Conservation (phyloP, 1,140 invertebrate genomes). For the Ladona fulva region DNA sequence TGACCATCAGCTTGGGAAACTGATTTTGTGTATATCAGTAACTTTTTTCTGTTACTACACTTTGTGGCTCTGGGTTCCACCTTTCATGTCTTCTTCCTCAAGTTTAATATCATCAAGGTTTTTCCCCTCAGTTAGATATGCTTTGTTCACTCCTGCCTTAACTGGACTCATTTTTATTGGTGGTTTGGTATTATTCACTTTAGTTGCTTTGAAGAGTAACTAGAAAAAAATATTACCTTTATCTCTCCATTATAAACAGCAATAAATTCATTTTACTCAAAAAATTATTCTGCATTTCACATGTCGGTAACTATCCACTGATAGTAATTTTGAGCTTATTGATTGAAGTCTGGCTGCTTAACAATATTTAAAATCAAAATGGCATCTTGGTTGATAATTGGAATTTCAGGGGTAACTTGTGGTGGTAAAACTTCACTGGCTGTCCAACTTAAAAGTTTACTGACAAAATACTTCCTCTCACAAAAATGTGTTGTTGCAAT, state of each 20-base stretch:
- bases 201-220: constrained; percentile 28
- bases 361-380: constrained; percentile 14
- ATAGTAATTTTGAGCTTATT: no score
- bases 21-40: constrained; percentile 44
- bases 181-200: constrained; percentile 51
- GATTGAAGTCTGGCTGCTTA: no score
- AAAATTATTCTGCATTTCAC: no score
- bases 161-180: constrained; percentile 54
- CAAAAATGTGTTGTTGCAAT: background rate
- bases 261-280: no score
- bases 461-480: constrained; percentile 37
- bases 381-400: constrained; percentile 56
- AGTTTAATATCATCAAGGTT: constrained; percentile 30
- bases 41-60: constrained; percentile 50
- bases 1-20: constrained; percentile 37
- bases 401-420: constrained; percentile 66
- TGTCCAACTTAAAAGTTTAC: background rate
- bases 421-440: constrained; percentile 71
- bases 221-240: constrained; percentile 29
- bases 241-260: background rate
- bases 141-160: constrained; percentile 47
- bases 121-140: constrained; percentile 50
- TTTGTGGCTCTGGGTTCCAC: constrained; percentile 56
- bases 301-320: no score
- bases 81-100: constrained; percentile 47